Percentiles rank a stretch among this genome's conserved stretches.
phyloP scores from a whole-genome alignment of 2,113 vertebrate species.

The Sinosuthora webbiana region DNA sequence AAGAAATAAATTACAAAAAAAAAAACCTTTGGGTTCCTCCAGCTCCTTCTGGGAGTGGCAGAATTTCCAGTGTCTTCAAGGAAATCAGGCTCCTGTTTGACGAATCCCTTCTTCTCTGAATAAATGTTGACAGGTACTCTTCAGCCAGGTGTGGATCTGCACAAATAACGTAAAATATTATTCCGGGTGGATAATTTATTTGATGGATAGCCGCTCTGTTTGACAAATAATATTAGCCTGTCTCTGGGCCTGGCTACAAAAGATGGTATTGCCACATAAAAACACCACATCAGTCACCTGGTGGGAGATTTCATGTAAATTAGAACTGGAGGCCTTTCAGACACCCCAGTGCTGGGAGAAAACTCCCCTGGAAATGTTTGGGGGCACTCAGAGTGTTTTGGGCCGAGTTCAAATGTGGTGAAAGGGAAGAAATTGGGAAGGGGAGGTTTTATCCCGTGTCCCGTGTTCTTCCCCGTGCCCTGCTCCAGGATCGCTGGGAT shows the following conservation, averaged over 20 bases:
- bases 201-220: conserved; percentile 18
- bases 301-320: background rate
- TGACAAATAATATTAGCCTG: conserved; percentile 15
- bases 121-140: conserved; percentile 23
- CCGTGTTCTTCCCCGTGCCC: background rate
- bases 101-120: background rate
- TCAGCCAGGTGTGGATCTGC: background rate
- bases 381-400: background rate
- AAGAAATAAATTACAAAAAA: background rate
- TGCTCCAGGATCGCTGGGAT: background rate
- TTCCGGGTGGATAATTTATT: conserved; percentile 22
- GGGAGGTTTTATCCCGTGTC: background rate
- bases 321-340: background rate
- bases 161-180: conserved; percentile 42
- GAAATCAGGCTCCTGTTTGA: conserved; percentile 16
- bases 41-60: background rate
- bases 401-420: background rate
- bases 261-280: background rate
- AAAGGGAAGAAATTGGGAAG: background rate
- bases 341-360: background rate
- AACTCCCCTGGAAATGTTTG: background rate
- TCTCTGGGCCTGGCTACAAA: background rate
- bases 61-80: background rate
- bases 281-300: conserved; percentile 19
- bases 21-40: background rate